These are phyloP conservation scores for Drosophila pectinifera DNA, from an alignment of 1,140 invertebrate genomes.

Conservation along the genomic window DNA sequence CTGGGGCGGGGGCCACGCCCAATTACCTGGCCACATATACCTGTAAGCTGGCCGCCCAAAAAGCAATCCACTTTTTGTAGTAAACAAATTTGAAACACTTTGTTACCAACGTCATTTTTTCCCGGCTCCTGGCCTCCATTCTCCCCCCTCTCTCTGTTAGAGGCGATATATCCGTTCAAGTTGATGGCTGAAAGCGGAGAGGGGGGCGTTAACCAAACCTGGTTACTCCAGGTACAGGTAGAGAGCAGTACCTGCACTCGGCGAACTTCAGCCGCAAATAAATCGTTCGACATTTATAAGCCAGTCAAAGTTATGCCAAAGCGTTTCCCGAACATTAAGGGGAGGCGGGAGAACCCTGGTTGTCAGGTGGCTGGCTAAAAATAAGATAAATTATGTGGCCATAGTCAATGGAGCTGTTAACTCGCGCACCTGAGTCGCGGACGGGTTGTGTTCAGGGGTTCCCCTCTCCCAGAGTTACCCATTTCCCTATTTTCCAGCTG, in stretches of 20 bases:
- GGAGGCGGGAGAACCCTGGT: slow-evolving; percentile 6
- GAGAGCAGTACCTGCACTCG: slow-evolving; percentile 20
- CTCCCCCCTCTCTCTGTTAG: slow-evolving; percentile 11
- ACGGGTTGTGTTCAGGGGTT: slow-evolving; percentile 7
- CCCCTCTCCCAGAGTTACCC: neutral
- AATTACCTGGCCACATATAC: slow-evolving; percentile 53
- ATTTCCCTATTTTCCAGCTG: neutral
- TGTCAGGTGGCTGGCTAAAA: slow-evolving; percentile 60
- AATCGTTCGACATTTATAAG: slow-evolving; percentile 83
- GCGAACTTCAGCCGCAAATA: slow-evolving; percentile 69
- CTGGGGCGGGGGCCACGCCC: slow-evolving; percentile 54
- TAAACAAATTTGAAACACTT: slow-evolving; percentile 82
- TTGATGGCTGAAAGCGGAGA: slow-evolving; percentile 6
- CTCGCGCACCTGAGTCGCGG: slow-evolving; percentile 64
- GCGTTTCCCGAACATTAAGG: slow-evolving; percentile 51
- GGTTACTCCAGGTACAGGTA: slow-evolving; percentile 14
- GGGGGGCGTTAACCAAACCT: slow-evolving; percentile 26
- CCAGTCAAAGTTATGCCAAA: slow-evolving; percentile 81
- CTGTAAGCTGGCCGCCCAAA: slow-evolving; percentile 49
- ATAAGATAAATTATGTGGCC: slow-evolving; percentile 82
- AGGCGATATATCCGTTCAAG: slow-evolving; percentile 40
- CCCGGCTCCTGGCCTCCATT: neutral
- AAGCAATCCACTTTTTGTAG: slow-evolving; percentile 74
- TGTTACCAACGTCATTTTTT: slow-evolving; percentile 67
- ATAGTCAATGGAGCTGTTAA: slow-evolving; percentile 82